Percentiles rank a stretch among this genome's conserved stretches.
Conservation (phyloP, 1,140 invertebrate species). For the Trachelipus rathkii region DNA sequence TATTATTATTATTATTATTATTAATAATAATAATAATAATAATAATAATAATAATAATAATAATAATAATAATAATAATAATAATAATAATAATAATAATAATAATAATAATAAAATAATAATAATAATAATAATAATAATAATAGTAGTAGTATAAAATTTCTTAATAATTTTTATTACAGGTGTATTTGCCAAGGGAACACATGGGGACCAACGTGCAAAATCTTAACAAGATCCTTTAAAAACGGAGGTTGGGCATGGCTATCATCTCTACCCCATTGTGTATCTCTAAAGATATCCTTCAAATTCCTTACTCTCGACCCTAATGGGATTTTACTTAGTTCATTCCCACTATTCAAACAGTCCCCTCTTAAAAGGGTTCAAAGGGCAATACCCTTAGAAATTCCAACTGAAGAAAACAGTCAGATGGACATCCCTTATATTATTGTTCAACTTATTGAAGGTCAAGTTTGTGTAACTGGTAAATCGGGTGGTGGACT, state of each 20-base stretch:
- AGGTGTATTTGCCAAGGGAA: slow-evolving; percentile 21
- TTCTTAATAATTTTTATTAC: background rate
- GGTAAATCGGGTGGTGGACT: background rate
- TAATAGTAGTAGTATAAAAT: too few relatives aligned
- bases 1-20: background rate
- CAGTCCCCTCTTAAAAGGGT: background rate
- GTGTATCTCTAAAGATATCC: slow-evolving; percentile 7
- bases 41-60: too few relatives aligned
- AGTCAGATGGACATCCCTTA: background rate
- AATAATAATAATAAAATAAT: too few relatives aligned
- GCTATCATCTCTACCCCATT: slow-evolving; percentile 10
- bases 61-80: too few relatives aligned
- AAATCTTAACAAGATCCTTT: slow-evolving; percentile 18
- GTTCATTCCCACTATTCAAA: background rate
- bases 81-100: too few relatives aligned
- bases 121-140: too few relatives aligned
- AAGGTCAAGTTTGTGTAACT: background rate
- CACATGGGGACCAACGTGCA: slow-evolving; percentile 19
- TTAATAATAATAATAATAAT: background rate
- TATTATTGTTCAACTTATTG: background rate
- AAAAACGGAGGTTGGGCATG: slow-evolving; percentile 21
- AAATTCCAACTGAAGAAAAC: too few relatives aligned
- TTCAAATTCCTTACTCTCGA: slow-evolving; percentile 21
- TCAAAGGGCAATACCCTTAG: background rate
- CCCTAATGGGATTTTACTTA: slow-evolving; percentile 17